Conservation (phyloP, 1,140 invertebrate species). For the Arctopsyche grandis region DNA sequence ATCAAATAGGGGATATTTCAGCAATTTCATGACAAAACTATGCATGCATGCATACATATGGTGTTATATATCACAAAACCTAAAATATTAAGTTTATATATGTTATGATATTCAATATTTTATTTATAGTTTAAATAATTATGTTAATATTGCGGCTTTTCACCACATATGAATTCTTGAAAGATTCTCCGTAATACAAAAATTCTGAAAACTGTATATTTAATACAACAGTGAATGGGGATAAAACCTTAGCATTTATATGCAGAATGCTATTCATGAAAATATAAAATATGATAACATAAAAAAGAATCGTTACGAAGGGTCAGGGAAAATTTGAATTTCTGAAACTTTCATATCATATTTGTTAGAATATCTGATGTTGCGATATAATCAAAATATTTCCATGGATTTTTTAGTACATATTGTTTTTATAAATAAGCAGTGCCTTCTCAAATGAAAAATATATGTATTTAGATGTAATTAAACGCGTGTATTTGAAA, state of each 20-base stretch:
- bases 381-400: too few relatives aligned
- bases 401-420: too few relatives aligned
- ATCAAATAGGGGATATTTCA: constrained; percentile 51
- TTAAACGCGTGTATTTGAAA: background rate
- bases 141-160: background rate
- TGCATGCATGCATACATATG: background rate
- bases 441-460: too few relatives aligned
- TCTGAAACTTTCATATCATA: too few relatives aligned
- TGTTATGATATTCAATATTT: too few relatives aligned
- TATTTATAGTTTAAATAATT: too few relatives aligned
- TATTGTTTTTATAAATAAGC: too few relatives aligned
- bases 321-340: background rate
- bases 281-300: background rate
- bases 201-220: too few relatives aligned
- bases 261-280: background rate
- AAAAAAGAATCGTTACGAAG: background rate
- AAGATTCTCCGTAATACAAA: background rate
- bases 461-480: background rate
- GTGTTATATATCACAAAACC: too few relatives aligned
- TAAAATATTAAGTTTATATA: too few relatives aligned
- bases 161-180: background rate
- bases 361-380: too few relatives aligned
- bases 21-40: background rate
- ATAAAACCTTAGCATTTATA: background rate
- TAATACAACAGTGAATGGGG: background rate